Conservation (phyloP, 2,113 vertebrate genomes). For the Zosterops japonicus region DNA sequence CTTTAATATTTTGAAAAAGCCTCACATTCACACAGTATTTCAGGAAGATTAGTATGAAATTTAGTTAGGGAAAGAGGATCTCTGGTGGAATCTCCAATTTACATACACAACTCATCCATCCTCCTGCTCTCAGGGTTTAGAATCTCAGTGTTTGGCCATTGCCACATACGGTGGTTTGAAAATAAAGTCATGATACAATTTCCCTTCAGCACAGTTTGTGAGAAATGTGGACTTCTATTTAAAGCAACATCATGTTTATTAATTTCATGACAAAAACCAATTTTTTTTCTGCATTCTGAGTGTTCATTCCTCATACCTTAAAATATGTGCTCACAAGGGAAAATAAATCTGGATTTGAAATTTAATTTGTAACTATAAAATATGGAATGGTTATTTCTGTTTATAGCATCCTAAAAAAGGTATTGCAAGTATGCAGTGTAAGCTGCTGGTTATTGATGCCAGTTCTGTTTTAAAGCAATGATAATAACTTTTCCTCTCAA, state of each 20-base stretch:
- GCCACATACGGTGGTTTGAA: background rate
- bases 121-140: background rate
- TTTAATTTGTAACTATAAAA: slow-evolving; percentile 33
- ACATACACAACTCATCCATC: background rate
- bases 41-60: background rate
- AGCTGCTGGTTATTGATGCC: background rate
- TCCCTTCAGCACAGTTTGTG: background rate
- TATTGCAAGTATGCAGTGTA: background rate
- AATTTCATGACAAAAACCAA: background rate
- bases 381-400: slow-evolving; percentile 30
- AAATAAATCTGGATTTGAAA: slow-evolving; percentile 48
- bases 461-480: background rate
- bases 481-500: slow-evolving; percentile 1
- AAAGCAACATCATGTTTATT: slow-evolving; percentile 35
- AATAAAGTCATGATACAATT: background rate
- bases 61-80: background rate
- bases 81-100: background rate
- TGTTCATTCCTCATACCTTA: background rate
- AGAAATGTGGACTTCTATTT: slow-evolving; percentile 24
- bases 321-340: background rate
- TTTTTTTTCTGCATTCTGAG: slow-evolving; percentile 2
- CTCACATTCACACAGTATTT: background rate
- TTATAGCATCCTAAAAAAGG: slow-evolving; percentile 22
- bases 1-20: background rate
- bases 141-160: background rate